Percentiles rank a stretch among this genome's conserved stretches.
Conservation (phyloP, 2,888 invertebrate species). For the Cerastis rubricosa region DNA sequence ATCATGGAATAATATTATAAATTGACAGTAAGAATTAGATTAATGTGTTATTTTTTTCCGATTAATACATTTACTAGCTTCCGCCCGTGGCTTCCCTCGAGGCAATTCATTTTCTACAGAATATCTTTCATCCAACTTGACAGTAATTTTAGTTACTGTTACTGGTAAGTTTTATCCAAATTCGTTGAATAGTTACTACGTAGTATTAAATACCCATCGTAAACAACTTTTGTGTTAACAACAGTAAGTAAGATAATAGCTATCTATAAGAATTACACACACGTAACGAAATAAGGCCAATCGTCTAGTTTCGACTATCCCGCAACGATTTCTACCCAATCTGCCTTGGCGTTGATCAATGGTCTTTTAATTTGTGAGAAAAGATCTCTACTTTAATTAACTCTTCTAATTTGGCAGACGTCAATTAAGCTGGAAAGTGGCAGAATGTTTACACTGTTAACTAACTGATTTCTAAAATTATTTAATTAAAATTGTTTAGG, state of each 20-base stretch:
- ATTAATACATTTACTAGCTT: neutral
- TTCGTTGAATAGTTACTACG: neutral
- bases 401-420: conserved; percentile 28
- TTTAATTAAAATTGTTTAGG: conserved; percentile 16
- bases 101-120: neutral
- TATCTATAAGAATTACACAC: neutral
- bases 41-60: neutral
- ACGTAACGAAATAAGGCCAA: neutral
- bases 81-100: neutral
- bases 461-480: conserved; percentile 27
- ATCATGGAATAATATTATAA: conserved; percentile 2
- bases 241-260: neutral
- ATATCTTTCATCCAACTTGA: neutral
- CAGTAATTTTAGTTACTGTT: neutral
- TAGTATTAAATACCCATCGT: neutral
- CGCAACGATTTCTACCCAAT: conserved; percentile 1
- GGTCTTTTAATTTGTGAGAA: conserved; percentile 30
- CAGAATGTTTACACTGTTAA: conserved; percentile 28
- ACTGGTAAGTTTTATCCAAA: neutral
- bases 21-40: conserved; percentile 13
- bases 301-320: neutral
- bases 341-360: conserved; percentile 4
- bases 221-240: neutral
- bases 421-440: conserved; percentile 45
- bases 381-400: conserved; percentile 26